These are phyloP conservation scores for Chironomus striatipennis DNA, from an alignment of 1,140 invertebrate species.

Conservation along the genomic window DNA sequence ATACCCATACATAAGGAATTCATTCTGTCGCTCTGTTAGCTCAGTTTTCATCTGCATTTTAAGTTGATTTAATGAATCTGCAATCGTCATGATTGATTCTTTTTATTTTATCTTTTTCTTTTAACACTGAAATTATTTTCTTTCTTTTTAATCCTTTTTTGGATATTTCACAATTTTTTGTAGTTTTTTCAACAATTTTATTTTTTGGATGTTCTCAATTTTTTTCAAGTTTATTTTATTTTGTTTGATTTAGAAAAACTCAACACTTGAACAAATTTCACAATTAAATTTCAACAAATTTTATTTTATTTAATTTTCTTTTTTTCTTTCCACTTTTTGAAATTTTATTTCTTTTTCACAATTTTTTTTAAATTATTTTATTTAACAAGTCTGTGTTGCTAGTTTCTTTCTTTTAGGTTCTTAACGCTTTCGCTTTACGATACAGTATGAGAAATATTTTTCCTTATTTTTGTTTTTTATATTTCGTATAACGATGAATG, in stretches of 20 bases:
- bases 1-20: slow-evolving; percentile 18
- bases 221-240: neutral
- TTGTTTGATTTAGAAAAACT: neutral
- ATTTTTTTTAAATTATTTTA: no score
- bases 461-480: slow-evolving; percentile 14
- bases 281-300: neutral
- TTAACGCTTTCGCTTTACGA: neutral
- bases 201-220: neutral
- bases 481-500: neutral
- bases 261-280: no score
- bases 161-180: neutral
- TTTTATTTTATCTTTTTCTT: neutral
- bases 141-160: neutral
- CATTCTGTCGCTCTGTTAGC: neutral
- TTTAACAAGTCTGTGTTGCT: no score
- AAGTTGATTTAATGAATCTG: neutral
- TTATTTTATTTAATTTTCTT: neutral
- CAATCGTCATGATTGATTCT: slow-evolving; percentile 2
- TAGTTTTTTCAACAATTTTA: neutral
- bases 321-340: neutral
- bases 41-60: slow-evolving; percentile 11
- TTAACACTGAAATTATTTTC: neutral
- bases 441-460: neutral
- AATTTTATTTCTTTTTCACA: neutral
- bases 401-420: neutral